Percentiles rank a stretch among this genome's conserved stretches.
These are phyloP conservation scores for Sciaenops ocellatus DNA, from an alignment of 2,797 vertebrate species.

Conservation along the genomic window DNA sequence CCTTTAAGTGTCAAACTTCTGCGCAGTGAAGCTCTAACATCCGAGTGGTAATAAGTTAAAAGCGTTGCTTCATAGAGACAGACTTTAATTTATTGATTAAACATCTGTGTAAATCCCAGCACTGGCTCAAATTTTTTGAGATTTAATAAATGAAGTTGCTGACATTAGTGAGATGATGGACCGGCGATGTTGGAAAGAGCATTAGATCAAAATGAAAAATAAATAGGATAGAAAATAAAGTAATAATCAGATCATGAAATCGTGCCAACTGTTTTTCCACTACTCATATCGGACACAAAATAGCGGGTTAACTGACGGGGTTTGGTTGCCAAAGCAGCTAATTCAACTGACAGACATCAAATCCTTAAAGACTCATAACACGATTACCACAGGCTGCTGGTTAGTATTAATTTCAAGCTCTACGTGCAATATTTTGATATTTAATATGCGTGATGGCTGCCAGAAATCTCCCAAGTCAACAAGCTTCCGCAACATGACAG, in stretches of 20 bases:
- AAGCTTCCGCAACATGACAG: conserved; percentile 60
- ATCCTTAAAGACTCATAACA: conserved; percentile 51
- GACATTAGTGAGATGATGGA: neutral
- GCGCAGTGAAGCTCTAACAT: neutral
- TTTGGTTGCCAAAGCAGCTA: conserved; percentile 34
- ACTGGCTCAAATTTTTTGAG: too few species aligned
- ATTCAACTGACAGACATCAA: conserved; percentile 43
- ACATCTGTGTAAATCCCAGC: neutral
- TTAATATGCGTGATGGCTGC: conserved; percentile 54
- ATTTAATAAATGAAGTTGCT: too few species aligned
- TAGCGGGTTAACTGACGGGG: neutral
- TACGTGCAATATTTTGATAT: conserved; percentile 49
- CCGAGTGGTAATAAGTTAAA: neutral
- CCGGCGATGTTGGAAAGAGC: too few species aligned
- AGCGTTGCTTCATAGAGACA: neutral
- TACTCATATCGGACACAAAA: conserved; percentile 5
- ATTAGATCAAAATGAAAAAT: neutral
- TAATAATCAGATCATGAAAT: neutral
- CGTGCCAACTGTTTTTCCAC: neutral
- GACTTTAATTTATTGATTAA: neutral
- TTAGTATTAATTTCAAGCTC: conserved; percentile 63
- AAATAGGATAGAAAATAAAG: neutral
- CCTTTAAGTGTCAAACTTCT: neutral
- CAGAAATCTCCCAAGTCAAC: conserved; percentile 59
- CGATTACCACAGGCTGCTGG: conserved; percentile 45